Percentiles rank a stretch among this genome's conserved stretches.
These are phyloP conservation scores for Salarias fasciatus DNA, from an alignment of 2,797 vertebrate genomes.

Conservation along the genomic window DNA sequence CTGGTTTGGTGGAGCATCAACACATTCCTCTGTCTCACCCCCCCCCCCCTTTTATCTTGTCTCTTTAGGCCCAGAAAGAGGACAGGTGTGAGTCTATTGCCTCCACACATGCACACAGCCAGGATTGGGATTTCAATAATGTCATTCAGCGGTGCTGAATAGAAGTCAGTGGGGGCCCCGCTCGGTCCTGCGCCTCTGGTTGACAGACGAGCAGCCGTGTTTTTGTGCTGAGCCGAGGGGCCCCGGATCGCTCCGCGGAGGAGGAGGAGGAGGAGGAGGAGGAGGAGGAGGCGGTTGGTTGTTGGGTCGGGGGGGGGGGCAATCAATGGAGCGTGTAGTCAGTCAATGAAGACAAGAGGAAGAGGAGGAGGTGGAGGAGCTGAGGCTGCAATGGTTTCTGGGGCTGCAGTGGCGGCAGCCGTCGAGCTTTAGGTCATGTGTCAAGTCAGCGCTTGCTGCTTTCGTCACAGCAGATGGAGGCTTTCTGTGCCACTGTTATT, in stretches of 20 bases:
- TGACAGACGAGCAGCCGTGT: constrained; percentile 80
- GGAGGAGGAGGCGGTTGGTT: constrained; percentile 49
- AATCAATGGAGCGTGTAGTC: constrained; percentile 57
- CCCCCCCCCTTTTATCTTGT: constrained; percentile 46
- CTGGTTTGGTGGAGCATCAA: constrained; percentile 59
- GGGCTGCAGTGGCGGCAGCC: constrained; percentile 48
- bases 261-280: constrained; percentile 34
- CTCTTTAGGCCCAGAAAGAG: constrained; percentile 53
- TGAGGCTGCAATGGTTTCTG: constrained; percentile 34
- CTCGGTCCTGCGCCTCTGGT: constrained; percentile 55
- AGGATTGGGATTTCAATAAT: constrained; percentile 76
- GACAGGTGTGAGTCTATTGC: constrained; percentile 75
- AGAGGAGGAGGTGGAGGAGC: constrained; percentile 35
- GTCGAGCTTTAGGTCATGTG: constrained; percentile 65
- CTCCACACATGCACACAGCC: constrained; percentile 59
- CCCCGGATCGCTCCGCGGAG: constrained; percentile 64
- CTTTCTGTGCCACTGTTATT: constrained; percentile 16
- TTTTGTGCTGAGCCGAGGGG: constrained; percentile 75
- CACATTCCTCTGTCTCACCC: constrained; percentile 50
- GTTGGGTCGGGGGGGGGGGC: constrained; percentile 35
- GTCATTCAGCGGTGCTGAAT: constrained; percentile 76
- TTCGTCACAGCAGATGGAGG: constrained; percentile 53
- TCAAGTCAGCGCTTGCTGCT: constrained; percentile 50
- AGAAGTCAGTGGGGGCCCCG: constrained; percentile 64
- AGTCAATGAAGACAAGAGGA: constrained; percentile 48